Evolutionary conservation across 2,888 invertebrate genomes (phyloP).

Genomic region (Hofmannophila pseudospretella): DNA sequence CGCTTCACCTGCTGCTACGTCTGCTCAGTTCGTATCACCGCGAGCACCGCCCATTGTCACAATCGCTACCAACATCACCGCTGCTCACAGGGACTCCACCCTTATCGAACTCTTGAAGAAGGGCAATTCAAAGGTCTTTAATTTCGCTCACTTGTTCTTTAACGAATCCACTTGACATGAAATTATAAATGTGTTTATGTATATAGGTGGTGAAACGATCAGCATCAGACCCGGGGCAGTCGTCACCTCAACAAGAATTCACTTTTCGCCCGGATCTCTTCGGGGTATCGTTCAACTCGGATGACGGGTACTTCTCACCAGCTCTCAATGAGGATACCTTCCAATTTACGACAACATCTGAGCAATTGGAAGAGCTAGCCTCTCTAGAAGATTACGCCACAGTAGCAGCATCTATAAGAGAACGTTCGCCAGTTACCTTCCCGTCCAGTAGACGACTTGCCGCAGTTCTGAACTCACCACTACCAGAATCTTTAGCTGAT

Average conservation of each 20-base stretch:
- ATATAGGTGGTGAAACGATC: constrained; percentile 83
- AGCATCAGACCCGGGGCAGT: constrained; percentile 84
- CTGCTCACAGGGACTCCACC: constrained; percentile 83
- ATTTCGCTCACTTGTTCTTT: constrained; percentile 8
- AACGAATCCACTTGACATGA: constrained; percentile 3
- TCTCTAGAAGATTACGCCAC: constrained; percentile 80
- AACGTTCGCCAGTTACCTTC: constrained; percentile 76
- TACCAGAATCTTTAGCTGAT: constrained; percentile 88
- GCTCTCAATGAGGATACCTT: constrained; percentile 87
- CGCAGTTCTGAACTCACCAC: constrained; percentile 85
- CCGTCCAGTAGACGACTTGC: constrained; percentile 85
- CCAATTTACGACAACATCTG: constrained; percentile 79
- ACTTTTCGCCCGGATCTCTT: constrained; percentile 80
- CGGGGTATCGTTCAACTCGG: constrained; percentile 80
- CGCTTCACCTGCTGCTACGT: constrained; percentile 69
- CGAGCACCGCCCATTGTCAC: constrained; percentile 60
- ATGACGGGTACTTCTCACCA: constrained; percentile 81
- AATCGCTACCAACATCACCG: constrained; percentile 42
- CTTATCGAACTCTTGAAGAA: constrained; percentile 87
- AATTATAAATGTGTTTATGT: constrained; percentile 7
- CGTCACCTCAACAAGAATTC: constrained; percentile 75
- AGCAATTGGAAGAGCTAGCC: constrained; percentile 80
- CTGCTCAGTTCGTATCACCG: constrained; percentile 61
- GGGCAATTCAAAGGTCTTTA: constrained; percentile 75
- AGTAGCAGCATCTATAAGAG: constrained; percentile 76